Percentiles rank a stretch among this genome's conserved stretches.
These are phyloP conservation scores for Incurvaria masculella DNA, from an alignment of 2,888 invertebrate genomes.

Conservation along the genomic window DNA sequence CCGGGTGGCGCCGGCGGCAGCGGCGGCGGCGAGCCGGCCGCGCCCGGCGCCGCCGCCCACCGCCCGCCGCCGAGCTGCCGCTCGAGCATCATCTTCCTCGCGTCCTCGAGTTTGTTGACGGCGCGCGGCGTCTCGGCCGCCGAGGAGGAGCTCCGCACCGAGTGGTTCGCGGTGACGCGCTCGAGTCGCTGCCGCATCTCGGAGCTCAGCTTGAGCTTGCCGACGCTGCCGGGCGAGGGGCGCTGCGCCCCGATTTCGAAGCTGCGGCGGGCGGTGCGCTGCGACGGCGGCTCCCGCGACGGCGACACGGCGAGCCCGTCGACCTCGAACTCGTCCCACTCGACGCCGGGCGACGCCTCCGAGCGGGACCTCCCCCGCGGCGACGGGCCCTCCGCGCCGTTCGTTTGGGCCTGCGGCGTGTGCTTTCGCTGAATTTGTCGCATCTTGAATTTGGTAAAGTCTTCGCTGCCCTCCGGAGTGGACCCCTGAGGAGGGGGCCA, in stretches of 20 bases:
- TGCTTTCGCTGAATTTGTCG: slow-evolving; percentile 77
- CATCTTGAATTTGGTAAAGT: slow-evolving; percentile 86
- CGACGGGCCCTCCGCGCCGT: slow-evolving; percentile 39
- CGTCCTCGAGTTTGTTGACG: slow-evolving; percentile 80
- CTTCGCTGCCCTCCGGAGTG: slow-evolving; percentile 66
- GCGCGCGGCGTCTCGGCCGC: slow-evolving; percentile 67
- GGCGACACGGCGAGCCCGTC: slow-evolving; percentile 46
- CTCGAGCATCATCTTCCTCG: slow-evolving; percentile 79
- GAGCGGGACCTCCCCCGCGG: slow-evolving; percentile 42
- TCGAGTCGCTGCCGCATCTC: slow-evolving; percentile 90
- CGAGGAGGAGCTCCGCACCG: slow-evolving; percentile 74
- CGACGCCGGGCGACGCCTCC: slow-evolving; percentile 58
- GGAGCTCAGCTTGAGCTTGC: slow-evolving; percentile 84
- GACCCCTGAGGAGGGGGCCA: slow-evolving; percentile 89
- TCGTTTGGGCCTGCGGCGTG: slow-evolving; percentile 64
- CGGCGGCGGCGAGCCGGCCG: slow-evolving; percentile 62
- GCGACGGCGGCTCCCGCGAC: slow-evolving; percentile 37
- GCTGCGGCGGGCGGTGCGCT: slow-evolving; percentile 53
- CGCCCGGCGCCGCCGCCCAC: slow-evolving; percentile 48
- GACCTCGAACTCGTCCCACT: slow-evolving; percentile 86
- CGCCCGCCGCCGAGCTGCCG: slow-evolving; percentile 74
- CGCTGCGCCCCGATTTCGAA: slow-evolving; percentile 80
- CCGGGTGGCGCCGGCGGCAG: slow-evolving; percentile 58
- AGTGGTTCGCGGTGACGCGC: slow-evolving; percentile 85
- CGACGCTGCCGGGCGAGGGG: slow-evolving; percentile 84